Conservation (phyloP, 2,888 invertebrate genomes). For the Phymatocera aterrima region DNA sequence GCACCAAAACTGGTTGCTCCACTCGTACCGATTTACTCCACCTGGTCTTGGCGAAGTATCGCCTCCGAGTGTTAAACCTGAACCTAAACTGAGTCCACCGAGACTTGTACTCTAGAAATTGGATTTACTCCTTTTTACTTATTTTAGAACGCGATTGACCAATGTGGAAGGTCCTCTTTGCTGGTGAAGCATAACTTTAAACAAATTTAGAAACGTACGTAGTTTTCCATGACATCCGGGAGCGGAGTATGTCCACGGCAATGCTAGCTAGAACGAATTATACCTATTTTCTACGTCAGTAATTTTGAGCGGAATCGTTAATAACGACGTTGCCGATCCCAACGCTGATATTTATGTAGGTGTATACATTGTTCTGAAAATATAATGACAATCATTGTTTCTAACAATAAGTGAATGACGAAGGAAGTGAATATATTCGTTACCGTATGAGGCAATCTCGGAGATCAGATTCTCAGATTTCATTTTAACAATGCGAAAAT, state of each 20-base stretch:
- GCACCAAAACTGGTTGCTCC: conserved; percentile 10
- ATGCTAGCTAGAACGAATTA: not conserved
- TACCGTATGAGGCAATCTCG: conserved; percentile 28
- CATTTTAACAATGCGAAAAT: conserved; percentile 1
- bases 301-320: not conserved
- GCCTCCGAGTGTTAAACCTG: not conserved
- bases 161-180: not conserved
- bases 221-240: not conserved
- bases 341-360: no score
- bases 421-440: not conserved
- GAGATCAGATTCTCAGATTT: conserved; percentile 28
- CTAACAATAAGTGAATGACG: not conserved
- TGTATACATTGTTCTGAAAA: not conserved
- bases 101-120: not conserved
- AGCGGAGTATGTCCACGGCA: not conserved
- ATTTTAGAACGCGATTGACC: not conserved
- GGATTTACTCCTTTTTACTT: no score
- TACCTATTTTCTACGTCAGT: not conserved
- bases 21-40: not conserved
- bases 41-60: not conserved
- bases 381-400: not conserved
- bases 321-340: conserved; percentile 3
- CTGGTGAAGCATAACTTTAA: no score
- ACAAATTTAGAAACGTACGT: not conserved
- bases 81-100: not conserved